Evolutionary conservation across 2,888 invertebrate species (phyloP), one percentile per base, ranked within the genome.

Genomic region (Timema cristinae): DNA sequence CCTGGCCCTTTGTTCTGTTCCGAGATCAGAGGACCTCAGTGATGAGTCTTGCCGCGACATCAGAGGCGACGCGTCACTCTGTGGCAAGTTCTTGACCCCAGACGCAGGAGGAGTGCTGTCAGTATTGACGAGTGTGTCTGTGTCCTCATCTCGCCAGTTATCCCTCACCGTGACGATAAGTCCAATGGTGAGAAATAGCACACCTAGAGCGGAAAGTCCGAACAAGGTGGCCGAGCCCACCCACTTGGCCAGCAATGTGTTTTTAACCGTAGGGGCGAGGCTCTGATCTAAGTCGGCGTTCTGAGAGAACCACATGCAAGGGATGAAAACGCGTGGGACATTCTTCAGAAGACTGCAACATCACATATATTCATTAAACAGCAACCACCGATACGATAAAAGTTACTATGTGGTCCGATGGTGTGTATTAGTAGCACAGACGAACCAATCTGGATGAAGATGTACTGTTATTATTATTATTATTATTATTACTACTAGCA

Each of bases 271-370:
- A 1, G 77, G 77, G 0, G 90, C 88, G 77, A 90, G 85, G 49
- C 87, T 83, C 6, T 86, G 81, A 59, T 88, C 87, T 9, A 89
- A 80, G 67, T 81, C 79, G 66, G 90, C 88, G 75, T 86, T 85
- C 81, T 93, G 91, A 0, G 86, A 84, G 82, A 94, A 93, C 91
- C 92, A 92, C 79, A 93, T 83, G 84, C 90, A 87, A 5, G 93
- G 93, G 80, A 92, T 85, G 79, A 88, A 84, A 61, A 86, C 86
- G 15, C 83, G 83, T 1, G 81, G 83, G 11, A 89, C 80, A 69
- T 85, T 81, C 68, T 84, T 80, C 75, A 88, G 86, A 68, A 88
- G 81, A n/a, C 90, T 90, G 78, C 47, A 84, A 82, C 73, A 70
- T 32, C 32, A 32, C 32, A 32, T 4, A 32, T 32, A 32, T 32